Percentiles rank a stretch among this genome's conserved stretches.
Conservation (phyloP, 2,888 invertebrate genomes). For the Odontomyia ornata region DNA sequence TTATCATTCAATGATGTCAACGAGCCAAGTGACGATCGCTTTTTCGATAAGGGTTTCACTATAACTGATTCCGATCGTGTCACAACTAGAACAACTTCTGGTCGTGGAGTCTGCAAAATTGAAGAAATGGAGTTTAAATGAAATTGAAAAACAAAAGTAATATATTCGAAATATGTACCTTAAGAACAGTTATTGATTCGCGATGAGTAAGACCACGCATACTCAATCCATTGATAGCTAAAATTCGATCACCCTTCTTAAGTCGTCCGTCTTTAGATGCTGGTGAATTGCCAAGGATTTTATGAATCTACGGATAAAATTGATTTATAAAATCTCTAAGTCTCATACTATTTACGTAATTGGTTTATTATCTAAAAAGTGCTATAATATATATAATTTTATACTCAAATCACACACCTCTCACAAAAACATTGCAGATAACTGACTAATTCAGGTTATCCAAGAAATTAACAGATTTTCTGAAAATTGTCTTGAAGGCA, state of each 20-base stretch:
- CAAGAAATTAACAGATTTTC: too few relatives aligned
- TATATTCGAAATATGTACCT: constrained; percentile 66
- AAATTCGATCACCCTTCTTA: constrained; percentile 85
- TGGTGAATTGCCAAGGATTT: constrained; percentile 84
- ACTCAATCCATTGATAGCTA: constrained; percentile 86
- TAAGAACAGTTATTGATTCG: constrained; percentile 86
- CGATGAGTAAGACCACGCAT: constrained; percentile 86
- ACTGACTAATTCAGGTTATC: too few relatives aligned
- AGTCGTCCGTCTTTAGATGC: constrained; percentile 87
- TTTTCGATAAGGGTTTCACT: constrained; percentile 61
- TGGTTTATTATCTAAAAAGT: too few relatives aligned
- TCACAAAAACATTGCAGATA: too few relatives aligned
- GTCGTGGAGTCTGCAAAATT: constrained; percentile 73
- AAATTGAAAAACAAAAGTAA: constrained; percentile 33
- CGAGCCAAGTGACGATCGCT: constrained; percentile 63
- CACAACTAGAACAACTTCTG: constrained; percentile 81
- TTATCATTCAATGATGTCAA: constrained; percentile 63
- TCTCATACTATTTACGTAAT: too few relatives aligned
- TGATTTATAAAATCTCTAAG: background rate
- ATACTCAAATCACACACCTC: too few relatives aligned
- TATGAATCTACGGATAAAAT: constrained; percentile 76
- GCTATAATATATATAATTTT: too few relatives aligned
- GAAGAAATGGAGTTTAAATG: constrained; percentile 34
- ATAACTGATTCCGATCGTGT: constrained; percentile 67
- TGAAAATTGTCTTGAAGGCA: too few relatives aligned